Conservation (phyloP, 2,797 vertebrate genomes). For the Menidia menidia region DNA sequence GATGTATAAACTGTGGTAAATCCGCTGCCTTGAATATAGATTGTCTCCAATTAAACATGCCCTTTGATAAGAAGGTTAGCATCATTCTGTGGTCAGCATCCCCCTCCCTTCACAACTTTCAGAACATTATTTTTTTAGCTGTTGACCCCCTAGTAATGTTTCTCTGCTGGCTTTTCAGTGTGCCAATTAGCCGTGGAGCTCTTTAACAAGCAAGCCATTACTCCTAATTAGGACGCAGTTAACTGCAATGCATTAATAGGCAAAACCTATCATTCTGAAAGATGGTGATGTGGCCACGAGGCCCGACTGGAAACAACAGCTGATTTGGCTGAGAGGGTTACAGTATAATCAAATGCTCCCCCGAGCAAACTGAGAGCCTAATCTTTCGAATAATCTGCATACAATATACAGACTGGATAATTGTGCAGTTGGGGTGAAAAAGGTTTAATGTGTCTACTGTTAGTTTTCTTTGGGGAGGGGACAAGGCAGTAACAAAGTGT, state of each 20-base stretch:
- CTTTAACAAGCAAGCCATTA: conserved; percentile 90
- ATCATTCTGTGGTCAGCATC: conserved; percentile 64
- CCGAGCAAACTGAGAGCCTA: conserved; percentile 42
- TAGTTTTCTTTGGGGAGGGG: too few species aligned
- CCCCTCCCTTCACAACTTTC: conserved; percentile 48
- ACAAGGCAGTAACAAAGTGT: too few species aligned
- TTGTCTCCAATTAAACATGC: conserved; percentile 96
- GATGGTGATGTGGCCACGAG: conserved; percentile 58
- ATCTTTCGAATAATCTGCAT: conserved; percentile 19
- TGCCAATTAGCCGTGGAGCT: conserved; percentile 87
- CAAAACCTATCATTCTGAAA: conserved; percentile 75
- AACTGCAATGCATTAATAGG: conserved; percentile 89
- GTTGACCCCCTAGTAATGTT: conserved; percentile 57
- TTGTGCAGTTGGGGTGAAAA: neutral
- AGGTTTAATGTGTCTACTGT: too few species aligned
- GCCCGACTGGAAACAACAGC: conserved; percentile 78
- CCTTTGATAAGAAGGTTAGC: conserved; percentile 80
- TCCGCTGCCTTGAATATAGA: conserved; percentile 92
- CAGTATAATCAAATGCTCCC: conserved; percentile 71
- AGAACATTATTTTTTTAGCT: conserved; percentile 43
- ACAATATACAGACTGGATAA: conserved; percentile 5
- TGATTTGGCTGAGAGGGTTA: conserved; percentile 74
- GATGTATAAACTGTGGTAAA: conserved; percentile 89
- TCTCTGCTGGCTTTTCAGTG: conserved; percentile 62
- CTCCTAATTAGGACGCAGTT: conserved; percentile 92